Base-by-base conservation (phyloP, 35 echinoderm and acorn worm genomes). In the Amphiura filiformis region DNA sequence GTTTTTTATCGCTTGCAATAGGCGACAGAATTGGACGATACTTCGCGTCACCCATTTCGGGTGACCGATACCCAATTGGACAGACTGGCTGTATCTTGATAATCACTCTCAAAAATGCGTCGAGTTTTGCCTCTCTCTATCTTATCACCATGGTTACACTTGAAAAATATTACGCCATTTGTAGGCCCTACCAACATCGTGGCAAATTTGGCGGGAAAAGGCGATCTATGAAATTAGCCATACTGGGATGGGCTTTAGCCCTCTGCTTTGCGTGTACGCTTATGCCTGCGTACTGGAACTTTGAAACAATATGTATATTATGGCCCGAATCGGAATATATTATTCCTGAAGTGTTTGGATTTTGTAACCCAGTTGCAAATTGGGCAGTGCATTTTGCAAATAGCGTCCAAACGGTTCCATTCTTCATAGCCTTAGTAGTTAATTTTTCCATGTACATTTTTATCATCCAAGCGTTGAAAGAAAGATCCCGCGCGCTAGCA, bases 371-470 rank as follows among this genome's bases (percentile, higher is more conserved):
- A 0, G 31, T 87, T 30, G 28, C 57, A 0, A 22, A 34, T 0
- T 93, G 91, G 91, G 31, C 56, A 0, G 75, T 22, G 20, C 39
- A 39, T 0, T 96, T 89, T 78, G 64, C 85, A 30, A 86, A 97
- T 33, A 65, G 57, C 13, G 75, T 93, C 11, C 95, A 93, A 80
- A 82, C 88, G 1, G 87, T 97, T 61, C 95, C 95, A 31, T 97
- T 93, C 47, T 56, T 93, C 11, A 49, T 97, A 4, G 76, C 91
- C 0, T 39, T 97, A 28, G 26, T 88, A 13, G 36, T 85, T 18
- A 93, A 93, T 52, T 32, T 90, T 32, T 83, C 89, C 85, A 76
- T 97, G 36, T 93, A 94, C 56, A 31, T 36, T 1, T 75, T 65
- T n/a, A 97, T 97, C 36, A 83, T 93, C 26, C 13, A 14, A 2